These are phyloP conservation scores for Ictalurus furcatus DNA, from an alignment of 2,113 vertebrate genomes.

Conservation along the genomic window DNA sequence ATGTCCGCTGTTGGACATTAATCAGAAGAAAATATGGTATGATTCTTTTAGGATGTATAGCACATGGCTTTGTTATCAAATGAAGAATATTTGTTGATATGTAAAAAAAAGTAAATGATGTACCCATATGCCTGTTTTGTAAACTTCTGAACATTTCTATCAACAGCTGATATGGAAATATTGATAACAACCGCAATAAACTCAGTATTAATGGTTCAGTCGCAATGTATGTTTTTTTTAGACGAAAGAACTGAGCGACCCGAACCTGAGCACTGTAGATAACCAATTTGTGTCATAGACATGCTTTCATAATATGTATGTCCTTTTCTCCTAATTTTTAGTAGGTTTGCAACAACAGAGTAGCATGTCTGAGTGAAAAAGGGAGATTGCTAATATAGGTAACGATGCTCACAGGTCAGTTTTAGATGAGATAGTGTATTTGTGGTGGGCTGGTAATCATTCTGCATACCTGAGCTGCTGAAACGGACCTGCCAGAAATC, in stretches of 20 bases:
- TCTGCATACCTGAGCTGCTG: not conserved
- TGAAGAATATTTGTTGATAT: not conserved
- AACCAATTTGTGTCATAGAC: not conserved
- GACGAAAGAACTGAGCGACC: not conserved
- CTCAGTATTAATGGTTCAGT: not conserved
- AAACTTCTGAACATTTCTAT: not conserved
- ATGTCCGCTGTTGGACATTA: constrained; percentile 24
- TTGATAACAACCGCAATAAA: not conserved
- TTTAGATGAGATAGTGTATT: not conserved
- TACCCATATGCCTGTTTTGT: not conserved
- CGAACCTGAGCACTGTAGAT: not conserved
- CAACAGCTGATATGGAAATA: not conserved
- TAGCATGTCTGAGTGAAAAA: not conserved
- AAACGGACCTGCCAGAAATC: not conserved
- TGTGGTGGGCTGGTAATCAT: not conserved
- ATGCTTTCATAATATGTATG: not conserved
- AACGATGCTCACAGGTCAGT: not conserved
- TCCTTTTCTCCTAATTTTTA: not conserved
- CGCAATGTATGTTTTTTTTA: not conserved
- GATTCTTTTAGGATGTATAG: constrained; percentile 1
- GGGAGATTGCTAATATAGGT: not conserved
- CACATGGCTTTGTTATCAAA: not conserved
- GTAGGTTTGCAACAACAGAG: not conserved
- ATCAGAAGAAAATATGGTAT: not conserved
- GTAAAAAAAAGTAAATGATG: not conserved